A percentile compares a stretch with the other conserved stretches of the same genome.
Evolutionary conservation across 2,888 invertebrate species (phyloP).

Genomic region (Dicyrtoma fusca): DNA sequence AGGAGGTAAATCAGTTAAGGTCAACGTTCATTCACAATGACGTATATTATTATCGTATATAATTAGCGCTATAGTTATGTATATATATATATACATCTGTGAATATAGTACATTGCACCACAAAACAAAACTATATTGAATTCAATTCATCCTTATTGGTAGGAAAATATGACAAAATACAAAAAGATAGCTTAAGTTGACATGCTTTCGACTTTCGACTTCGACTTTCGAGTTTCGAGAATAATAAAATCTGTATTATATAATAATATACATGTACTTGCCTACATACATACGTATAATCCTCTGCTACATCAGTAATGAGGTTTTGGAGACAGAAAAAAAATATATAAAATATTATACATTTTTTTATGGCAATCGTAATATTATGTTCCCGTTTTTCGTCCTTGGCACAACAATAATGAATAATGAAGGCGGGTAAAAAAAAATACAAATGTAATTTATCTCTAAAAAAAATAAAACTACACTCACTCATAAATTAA

Average conservation of each 20-base stretch:
- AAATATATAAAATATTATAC: neutral
- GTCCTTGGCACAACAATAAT: neutral
- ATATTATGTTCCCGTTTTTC: neutral
- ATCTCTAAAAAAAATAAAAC: neutral
- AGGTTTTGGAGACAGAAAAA: neutral
- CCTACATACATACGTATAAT: too few species aligned
- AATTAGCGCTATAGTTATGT: too few species aligned
- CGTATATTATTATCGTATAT: too few species aligned
- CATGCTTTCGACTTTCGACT: too few species aligned
- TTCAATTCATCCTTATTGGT: neutral
- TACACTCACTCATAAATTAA: constrained; percentile 4
- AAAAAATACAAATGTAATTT: neutral
- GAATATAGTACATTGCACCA: too few species aligned
- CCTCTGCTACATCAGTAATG: neutral
- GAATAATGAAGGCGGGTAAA: neutral
- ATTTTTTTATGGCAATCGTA: neutral
- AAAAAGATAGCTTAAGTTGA: neutral
- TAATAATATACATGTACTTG: too few species aligned
- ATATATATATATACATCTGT: too few species aligned
- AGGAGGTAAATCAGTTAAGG: too few species aligned
- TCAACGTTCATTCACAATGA: too few species aligned
- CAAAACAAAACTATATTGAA: neutral
- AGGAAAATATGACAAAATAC: neutral
- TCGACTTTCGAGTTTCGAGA: too few species aligned
- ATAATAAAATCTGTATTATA: too few species aligned